Conservation (phyloP, 2,797 vertebrate species). For the Synanceia verrucosa region DNA sequence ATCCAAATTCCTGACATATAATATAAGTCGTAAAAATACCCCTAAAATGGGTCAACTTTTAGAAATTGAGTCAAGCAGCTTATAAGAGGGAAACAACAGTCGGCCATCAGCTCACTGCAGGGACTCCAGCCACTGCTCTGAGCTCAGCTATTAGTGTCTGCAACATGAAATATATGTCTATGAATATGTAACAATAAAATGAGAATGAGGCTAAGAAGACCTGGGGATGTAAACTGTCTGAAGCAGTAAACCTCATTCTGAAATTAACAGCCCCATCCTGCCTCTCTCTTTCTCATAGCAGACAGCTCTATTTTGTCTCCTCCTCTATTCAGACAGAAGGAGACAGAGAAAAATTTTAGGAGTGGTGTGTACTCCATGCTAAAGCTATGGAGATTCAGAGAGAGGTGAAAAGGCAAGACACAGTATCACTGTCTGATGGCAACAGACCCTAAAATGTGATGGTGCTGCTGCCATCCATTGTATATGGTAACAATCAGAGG, state of each 20-base stretch:
- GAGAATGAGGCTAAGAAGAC: constrained; percentile 43
- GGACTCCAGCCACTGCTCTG: constrained; percentile 33
- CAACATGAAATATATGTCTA: constrained; percentile 47
- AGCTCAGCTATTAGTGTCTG: constrained; percentile 55
- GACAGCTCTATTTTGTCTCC: constrained; percentile 38
- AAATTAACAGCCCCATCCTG: constrained; percentile 41
- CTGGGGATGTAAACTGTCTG: constrained; percentile 54
- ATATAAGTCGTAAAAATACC: background rate
- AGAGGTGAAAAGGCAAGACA: background rate
- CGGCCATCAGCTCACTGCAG: constrained; percentile 37
- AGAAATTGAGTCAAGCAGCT: constrained; percentile 18
- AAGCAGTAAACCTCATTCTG: constrained; percentile 51
- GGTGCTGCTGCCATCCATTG: no score
- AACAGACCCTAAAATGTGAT: background rate
- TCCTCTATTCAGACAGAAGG: constrained; percentile 22
- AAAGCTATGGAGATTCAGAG: background rate
- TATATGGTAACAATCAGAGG: no score
- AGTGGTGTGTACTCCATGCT: background rate
- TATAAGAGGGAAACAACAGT: constrained; percentile 44
- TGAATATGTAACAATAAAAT: constrained; percentile 53
- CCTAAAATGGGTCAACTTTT: constrained; percentile 9
- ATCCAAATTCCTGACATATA: background rate
- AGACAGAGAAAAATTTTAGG: background rate
- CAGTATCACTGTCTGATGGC: background rate
- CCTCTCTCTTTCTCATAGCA: constrained; percentile 16